phyloP scores from a whole-genome alignment of 2,797 vertebrate genomes.

The Graptemys geographica region DNA sequence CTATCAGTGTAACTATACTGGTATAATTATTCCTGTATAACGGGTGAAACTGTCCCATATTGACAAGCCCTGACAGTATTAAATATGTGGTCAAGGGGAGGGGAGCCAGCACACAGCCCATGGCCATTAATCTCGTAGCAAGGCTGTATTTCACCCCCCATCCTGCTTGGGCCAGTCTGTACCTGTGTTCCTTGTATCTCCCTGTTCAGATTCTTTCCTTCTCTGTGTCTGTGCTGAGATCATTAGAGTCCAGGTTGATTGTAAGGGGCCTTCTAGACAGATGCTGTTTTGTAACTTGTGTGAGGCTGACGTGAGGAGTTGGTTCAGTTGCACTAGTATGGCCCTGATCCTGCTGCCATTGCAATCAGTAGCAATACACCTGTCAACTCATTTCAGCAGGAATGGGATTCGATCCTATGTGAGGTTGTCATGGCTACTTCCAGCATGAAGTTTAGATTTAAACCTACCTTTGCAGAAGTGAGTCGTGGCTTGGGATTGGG shows the following conservation, averaged over 20 bases:
- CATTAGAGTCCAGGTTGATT: not conserved
- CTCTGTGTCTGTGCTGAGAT: not conserved
- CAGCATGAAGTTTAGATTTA: not conserved
- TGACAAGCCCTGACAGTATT: fast-evolving
- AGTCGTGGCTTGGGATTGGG: not conserved
- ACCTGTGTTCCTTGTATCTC: not conserved
- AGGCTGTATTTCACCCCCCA: not conserved
- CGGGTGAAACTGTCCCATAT: not conserved
- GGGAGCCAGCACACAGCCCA: not conserved
- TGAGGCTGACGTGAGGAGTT: not conserved
- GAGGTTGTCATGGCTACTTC: not conserved
- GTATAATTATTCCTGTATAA: not conserved
- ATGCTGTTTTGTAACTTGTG: fast-evolving
- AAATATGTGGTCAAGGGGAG: not conserved
- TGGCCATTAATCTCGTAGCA: not conserved
- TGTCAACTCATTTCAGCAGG: not conserved
- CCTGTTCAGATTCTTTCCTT: not conserved
- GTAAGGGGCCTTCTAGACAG: not conserved
- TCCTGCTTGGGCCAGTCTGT: not conserved
- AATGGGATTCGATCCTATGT: not conserved
- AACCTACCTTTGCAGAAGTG: not conserved
- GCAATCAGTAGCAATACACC: not conserved
- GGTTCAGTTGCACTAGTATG: not conserved
- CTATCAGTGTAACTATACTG: not conserved
- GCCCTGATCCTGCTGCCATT: not conserved